Evolutionary conservation across 2,113 vertebrate species (phyloP), one percentile per base, ranked within the genome.

Genomic region (Carollia perspicillata): DNA sequence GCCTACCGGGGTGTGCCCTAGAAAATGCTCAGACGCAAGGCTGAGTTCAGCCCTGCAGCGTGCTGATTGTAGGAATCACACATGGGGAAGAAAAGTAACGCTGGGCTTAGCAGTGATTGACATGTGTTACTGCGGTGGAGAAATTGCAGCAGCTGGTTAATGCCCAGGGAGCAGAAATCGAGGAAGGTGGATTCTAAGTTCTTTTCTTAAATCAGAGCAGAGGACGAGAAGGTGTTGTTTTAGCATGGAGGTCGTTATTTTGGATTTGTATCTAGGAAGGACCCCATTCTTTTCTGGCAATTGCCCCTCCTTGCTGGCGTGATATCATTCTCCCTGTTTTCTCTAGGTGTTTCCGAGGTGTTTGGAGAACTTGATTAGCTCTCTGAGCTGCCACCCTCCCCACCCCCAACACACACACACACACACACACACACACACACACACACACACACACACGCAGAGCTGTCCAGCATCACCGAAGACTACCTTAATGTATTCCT

Each of bases 401-500:
- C 40, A 0, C 60, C 28, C 60, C 60, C 55, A 55, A 55, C 23
- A 8, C 58, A 26, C 9, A 11, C 58, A 58, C 51, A 17, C 53
- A 6, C 53, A 5, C n/a, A n/a, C n/a, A n/a, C n/a, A n/a, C n/a
- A n/a, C 55, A 9, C 55, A 9, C 51, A 51, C 51, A 51, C 16
- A 18, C 51, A 18, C 16, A 18, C 51, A 53, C 53, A 9, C 55
- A 23, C 55, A 58, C 55, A 77, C 6, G 0, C 5, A 47, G 93
- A 97, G 88, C 96, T 97, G 96, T 91, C 20, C 84, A 10, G 55
- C 86, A 18, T 65, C 86, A 83, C 44, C 2, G 2, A 77, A 88
- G 92, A 60, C 96, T 65, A 3, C 55, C 95, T 95, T 94, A 83
- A 81, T 94, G 95, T 97, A 79, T 96, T 94, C 87, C 74, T 90